phyloP scores from a whole-genome alignment of 2,113 vertebrate species.

The Laticauda colubrina region DNA sequence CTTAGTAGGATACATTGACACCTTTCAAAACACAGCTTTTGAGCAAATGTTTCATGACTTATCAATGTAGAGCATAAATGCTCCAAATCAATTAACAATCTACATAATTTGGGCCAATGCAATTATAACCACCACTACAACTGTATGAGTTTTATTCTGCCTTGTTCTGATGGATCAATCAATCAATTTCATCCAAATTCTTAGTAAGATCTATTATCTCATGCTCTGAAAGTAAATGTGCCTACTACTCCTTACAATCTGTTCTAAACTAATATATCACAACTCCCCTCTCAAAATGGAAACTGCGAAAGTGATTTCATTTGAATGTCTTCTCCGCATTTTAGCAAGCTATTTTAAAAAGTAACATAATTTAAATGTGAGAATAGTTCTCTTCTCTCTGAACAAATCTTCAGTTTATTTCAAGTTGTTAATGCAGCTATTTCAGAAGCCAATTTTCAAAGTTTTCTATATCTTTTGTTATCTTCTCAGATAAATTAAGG shows the following conservation, averaged over 20 bases:
- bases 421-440: neutral
- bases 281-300: neutral
- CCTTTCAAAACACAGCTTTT: neutral
- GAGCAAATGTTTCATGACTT: neutral
- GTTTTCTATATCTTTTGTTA: slow-evolving; percentile 8
- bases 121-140: neutral
- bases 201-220: neutral
- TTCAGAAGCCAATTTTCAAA: neutral
- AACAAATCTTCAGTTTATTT: slow-evolving; percentile 29
- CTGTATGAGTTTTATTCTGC: neutral
- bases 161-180: neutral
- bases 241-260: neutral
- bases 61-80: neutral
- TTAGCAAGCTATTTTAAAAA: slow-evolving; percentile 30
- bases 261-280: neutral
- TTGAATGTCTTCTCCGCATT: slow-evolving; percentile 5
- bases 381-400: slow-evolving; percentile 1
- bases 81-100: neutral
- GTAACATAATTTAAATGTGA: slow-evolving; percentile 13
- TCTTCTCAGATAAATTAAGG: neutral
- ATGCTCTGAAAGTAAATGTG: neutral
- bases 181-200: neutral
- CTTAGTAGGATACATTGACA: neutral
- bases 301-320: slow-evolving; percentile 10
- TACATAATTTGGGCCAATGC: neutral